Base-by-base conservation (phyloP, 2,888 invertebrate genomes). In the Lucinisca nassula region DNA sequence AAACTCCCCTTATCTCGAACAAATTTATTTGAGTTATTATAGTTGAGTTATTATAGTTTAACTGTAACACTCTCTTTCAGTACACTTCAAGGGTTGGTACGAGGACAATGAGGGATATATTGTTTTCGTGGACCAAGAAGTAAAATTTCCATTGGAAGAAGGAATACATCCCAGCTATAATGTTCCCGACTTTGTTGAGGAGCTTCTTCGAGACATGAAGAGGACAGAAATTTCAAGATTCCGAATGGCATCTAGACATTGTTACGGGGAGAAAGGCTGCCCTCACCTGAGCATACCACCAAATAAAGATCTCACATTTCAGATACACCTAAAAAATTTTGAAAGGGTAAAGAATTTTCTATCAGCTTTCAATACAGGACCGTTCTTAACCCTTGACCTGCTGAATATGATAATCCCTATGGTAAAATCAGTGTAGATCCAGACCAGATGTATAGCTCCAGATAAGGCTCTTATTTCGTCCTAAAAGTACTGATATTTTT, bases 111-210 rank as follows among this genome's bases (percentile, higher is more conserved):
- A 27, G 27, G 17, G 17, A 2, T 0, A 67, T 14, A 35, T 35
- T 21, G 21, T 35, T 83, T 98, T 99, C 96, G 99, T 99, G 93
- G 98, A 98, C 27, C 97, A 98, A 92, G 98, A 98, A 67, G 97
- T 98, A 0, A 97, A 97, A 37, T 99, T 99, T 96, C 96, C 97
- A 24, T 97, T 99, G 30, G 99, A 99, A 0, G 99, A 99, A 96
- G 99, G 98, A 12, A 97, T 97, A 80, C 98, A 98, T 87, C 96
- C 96, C 3, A 61, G 82, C 14, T 82, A 70, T 38, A 72, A 76
- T 32, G 35, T 89, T 35, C 87, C 89, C 38, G 14, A 49, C 12
- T 85, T 80, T 79, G 40, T 89, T 17, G 89, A 89, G 85, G 35
- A 70, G 1, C 49, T 73, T 14, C 45, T 89, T 1, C 24, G 76